Conservation (phyloP, 1,140 invertebrate genomes). For the Chrysomallon squamiferum region DNA sequence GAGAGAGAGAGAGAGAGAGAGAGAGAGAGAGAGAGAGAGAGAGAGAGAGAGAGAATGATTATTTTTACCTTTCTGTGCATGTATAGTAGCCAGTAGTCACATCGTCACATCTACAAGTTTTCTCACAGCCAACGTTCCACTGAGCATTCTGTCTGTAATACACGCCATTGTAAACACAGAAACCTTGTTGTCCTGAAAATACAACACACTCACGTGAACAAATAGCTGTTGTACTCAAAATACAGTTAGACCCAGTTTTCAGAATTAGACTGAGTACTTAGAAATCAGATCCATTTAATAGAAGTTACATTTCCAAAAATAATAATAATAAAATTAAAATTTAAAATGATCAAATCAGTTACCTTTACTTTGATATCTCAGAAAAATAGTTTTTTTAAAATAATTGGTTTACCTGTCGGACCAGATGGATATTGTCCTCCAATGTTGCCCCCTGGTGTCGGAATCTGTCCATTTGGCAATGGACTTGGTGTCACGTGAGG, state of each 20-base stretch:
- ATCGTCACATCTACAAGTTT: constrained; percentile 41
- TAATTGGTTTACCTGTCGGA: background rate
- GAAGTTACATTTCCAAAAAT: too few species aligned
- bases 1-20: too few species aligned
- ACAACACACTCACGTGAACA: too few species aligned
- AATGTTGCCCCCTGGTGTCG: background rate
- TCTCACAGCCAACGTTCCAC: constrained; percentile 33
- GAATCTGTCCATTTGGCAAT: background rate
- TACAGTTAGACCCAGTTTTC: too few species aligned
- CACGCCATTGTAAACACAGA: constrained; percentile 35
- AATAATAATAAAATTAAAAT: too few species aligned
- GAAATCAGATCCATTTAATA: too few species aligned
- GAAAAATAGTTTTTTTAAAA: too few species aligned
- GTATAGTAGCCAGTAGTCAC: constrained; percentile 33
- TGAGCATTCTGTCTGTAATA: constrained; percentile 27
- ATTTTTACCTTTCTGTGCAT: constrained; percentile 33
- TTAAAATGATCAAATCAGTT: too few species aligned
- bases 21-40: background rate
- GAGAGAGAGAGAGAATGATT: too few species aligned
- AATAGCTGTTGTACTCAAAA: too few species aligned
- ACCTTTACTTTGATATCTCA: too few species aligned
- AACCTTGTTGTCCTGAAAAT: background rate
- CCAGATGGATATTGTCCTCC: background rate
- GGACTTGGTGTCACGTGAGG: background rate
- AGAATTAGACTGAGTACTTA: too few species aligned